Evolutionary conservation across 2,797 vertebrate genomes (phyloP).

Genomic region (Amblyopsis hoosieri): DNA sequence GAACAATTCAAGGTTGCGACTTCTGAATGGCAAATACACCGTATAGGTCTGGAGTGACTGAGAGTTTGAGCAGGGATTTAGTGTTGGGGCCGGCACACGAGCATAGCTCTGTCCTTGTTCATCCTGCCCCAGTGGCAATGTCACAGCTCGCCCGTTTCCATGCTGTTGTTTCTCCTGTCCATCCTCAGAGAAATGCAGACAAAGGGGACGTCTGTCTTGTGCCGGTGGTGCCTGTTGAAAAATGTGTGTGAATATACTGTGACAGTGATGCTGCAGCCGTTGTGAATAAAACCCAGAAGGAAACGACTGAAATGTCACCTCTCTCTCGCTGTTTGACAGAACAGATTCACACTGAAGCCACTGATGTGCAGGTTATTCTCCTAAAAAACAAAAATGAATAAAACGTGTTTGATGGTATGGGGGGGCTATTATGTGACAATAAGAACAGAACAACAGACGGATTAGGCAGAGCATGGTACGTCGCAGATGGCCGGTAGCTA

Average conservation of each 20-base stretch:
- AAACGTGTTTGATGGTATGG: too few relatives aligned
- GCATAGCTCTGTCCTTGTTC: not conserved
- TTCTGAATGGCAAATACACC: not conserved
- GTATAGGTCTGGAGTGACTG: not conserved
- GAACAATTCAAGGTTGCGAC: not conserved
- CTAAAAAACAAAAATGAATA: too few relatives aligned
- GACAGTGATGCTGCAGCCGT: too few relatives aligned
- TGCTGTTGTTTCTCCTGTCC: not conserved
- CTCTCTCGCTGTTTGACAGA: too few relatives aligned
- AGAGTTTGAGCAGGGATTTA: not conserved
- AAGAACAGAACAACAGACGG: too few relatives aligned
- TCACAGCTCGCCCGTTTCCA: not conserved
- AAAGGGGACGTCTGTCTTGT: not conserved
- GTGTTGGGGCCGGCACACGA: not conserved
- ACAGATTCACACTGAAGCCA: too few relatives aligned
- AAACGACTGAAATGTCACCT: too few relatives aligned
- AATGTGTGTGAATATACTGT: not conserved
- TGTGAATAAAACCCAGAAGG: too few relatives aligned
- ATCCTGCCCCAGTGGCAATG: not conserved
- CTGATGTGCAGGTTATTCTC: too few relatives aligned
- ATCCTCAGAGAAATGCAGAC: not conserved
- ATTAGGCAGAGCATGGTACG: too few relatives aligned
- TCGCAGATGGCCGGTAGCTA: too few relatives aligned
- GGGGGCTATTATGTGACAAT: too few relatives aligned
- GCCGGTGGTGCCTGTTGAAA: not conserved